Evolutionary conservation across 2,113 vertebrate genomes (phyloP), one percentile per base, ranked within the genome.

Genomic region (Datnioides undecimradiatus): DNA sequence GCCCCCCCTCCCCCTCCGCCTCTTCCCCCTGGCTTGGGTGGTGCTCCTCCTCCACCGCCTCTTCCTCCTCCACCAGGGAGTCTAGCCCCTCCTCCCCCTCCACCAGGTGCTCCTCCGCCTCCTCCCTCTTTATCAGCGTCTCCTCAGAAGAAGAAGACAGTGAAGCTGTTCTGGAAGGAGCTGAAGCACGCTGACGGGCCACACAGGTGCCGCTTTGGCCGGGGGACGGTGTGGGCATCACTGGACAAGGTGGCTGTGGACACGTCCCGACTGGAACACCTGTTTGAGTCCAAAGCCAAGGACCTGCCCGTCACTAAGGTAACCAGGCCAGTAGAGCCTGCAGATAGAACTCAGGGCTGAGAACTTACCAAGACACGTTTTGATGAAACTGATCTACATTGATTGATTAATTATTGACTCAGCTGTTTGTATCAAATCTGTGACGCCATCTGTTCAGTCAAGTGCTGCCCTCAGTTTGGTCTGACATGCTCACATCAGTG

Each of bases 91-190:
- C 74, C 67, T 25, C 29, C 16, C 23, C 49, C 55, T 5, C n/a
- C n/a, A n/a, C n/a, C n/a, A n/a, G n/a, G n/a, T n/a, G n/a, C n/a
- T n/a, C 76, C 79, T 1, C 25, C 31, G 9, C 4, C 13, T 6
- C 8, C n/a, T 8, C 9, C 45, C 5, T 45, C 21, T 13, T 7
- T 2, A 76, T 93, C 49, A 62, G 70, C 14, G 82, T 93, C 17
- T 81, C 88, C 46, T 2, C 41, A 40, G 70, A 99, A 98, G 91
- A 96, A 95, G 78, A 99, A 97, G 91, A 99, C 97, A 0, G 95
- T 99, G 73, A 98, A 98, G 91, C 91, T 99, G 83, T 99, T 99
- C 92, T 99, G 98, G 98, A 96, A 95, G 82, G 98, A 99, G 92
- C 93, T 99, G 58, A 97, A 97, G 77, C 94, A 95, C 82, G 62